Conservation (phyloP, 23 tunicate genomes). For the Oikopleura dioica region DNA sequence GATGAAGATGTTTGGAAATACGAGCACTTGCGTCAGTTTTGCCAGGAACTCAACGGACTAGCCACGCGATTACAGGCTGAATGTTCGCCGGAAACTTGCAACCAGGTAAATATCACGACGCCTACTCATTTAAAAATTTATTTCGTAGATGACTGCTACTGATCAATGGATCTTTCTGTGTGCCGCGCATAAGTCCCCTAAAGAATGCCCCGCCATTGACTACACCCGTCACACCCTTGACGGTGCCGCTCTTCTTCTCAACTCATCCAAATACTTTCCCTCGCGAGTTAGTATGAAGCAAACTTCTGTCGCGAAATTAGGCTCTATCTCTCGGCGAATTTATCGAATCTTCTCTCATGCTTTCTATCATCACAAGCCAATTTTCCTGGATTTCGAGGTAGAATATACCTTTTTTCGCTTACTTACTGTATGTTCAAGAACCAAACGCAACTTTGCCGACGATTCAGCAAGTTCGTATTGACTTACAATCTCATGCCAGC, state of each 20-base stretch:
- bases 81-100: conserved; percentile 61
- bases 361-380: conserved; percentile 63
- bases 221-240: conserved; percentile 89
- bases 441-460: conserved; percentile 52
- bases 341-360: conserved; percentile 94
- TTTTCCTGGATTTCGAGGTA: conserved; percentile 78
- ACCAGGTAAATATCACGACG: background rate
- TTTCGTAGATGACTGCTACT: conserved; percentile 73
- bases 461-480: conserved; percentile 61
- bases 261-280: conserved; percentile 86
- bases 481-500: conserved; percentile 67
- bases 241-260: conserved; percentile 88
- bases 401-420: background rate
- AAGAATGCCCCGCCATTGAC: conserved; percentile 95
- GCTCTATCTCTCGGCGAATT: conserved; percentile 78
- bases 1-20: conserved; percentile 99
- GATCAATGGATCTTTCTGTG: conserved; percentile 98
- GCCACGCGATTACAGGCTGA: conserved; percentile 56
- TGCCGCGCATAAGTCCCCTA: conserved; percentile 95
- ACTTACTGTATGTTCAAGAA: conserved; percentile 24
- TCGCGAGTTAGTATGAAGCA: conserved; percentile 82
- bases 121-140: background rate
- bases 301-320: conserved; percentile 70
- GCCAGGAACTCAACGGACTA: conserved; percentile 63
- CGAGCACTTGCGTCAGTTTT: conserved; percentile 87